Evolutionary conservation across 37 sponge, comb jelly and placozoan genomes (phyloP), one percentile per base, ranked within the genome.

Genomic region (Sycon ciliatum): DNA sequence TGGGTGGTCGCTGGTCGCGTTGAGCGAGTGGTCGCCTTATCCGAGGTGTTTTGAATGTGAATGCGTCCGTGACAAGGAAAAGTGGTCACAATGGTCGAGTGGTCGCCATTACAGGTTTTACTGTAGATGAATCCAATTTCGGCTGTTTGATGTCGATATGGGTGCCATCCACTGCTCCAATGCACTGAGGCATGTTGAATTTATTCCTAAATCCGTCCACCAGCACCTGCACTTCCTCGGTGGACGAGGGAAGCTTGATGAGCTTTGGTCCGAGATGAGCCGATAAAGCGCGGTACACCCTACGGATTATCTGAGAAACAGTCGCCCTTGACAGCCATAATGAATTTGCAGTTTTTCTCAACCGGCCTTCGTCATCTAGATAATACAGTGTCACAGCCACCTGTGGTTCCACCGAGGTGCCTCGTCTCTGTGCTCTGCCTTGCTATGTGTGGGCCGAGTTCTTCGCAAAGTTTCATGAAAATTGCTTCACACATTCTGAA

Each of bases 71-170:
- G n/a, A n/a, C n/a, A n/a, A n/a, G n/a, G n/a, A n/a, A n/a, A n/a
- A n/a, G n/a, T n/a, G n/a, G n/a, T n/a, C n/a, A n/a, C n/a, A n/a
- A n/a, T n/a, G n/a, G n/a, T n/a, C n/a, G n/a, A n/a, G n/a, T n/a
- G n/a, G n/a, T n/a, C n/a, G n/a, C n/a, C n/a, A n/a, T n/a, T n/a
- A n/a, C n/a, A n/a, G n/a, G n/a, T n/a, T n/a, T n/a, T n/a, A n/a
- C n/a, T n/a, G n/a, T 62, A 1, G 78, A 40, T 26, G 78, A 20
- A 56, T 78, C 69, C 6, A 4, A 5, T 13, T 28, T 18, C 22
- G 78, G 70, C 32, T 68, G 70, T 23, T 68, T 78, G 34, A 78
- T 78, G 11, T 68, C 71, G 1, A 68, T 78, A 28, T 78, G 70
- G 1, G 78, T 69, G 0, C 78, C n/a, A n/a, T n/a, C n/a, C n/a